Base-by-base conservation (phyloP, 2,113 vertebrate genomes). In the Ptyas mucosa region DNA sequence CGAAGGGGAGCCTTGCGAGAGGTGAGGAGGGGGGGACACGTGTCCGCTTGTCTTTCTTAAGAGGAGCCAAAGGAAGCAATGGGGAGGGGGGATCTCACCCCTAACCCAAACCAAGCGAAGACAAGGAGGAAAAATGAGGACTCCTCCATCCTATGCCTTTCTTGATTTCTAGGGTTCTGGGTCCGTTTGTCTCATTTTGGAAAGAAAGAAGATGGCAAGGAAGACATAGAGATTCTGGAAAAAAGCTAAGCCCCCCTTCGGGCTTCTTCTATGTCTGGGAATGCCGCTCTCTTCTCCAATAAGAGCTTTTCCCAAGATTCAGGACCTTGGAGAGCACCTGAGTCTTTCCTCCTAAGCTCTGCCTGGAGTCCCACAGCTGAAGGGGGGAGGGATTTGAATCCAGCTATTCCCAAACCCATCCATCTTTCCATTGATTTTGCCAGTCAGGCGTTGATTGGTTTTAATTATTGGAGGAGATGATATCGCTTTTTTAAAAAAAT, bases 241-340 rank as follows among this genome's bases (percentile, higher is more conserved):
- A 69, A 8, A 14, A 18, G 14, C n/a, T 34, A 69, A 75, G 1
- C n/a, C 14, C 14, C 14, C 1, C 1, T 1, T 6, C n/a, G 2
- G 14, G 15, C 6, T 75, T 34, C 6, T 39, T 34, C 15, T 39
- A 15, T 39, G 69, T n/a, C 2, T 8, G 14, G n/a, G 15, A 75
- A 75, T 18, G n/a, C 69, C n/a, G 8, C n/a, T 34, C 29, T 18
- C 64, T 75, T 75, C n/a, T 5, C 64, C 64, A 34, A 18, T 18
- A 18, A 75, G 64, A 34, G 6, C 14, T 8, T 39, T 39, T 1
- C 69, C 69, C n/a, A 7, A 75, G 26, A 18, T 75, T 3, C n/a
- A 34, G 69, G 15, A 75, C n/a, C 69, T 39, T 18, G 69, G 69
- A 75, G 14, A 75, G 14, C 11, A 0, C 26, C 26, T 18, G 29